A percentile compares a stretch with the other conserved stretches of the same genome.
phyloP scores from a whole-genome alignment of 2,113 vertebrate species.

The Dolichotis patagonum region DNA sequence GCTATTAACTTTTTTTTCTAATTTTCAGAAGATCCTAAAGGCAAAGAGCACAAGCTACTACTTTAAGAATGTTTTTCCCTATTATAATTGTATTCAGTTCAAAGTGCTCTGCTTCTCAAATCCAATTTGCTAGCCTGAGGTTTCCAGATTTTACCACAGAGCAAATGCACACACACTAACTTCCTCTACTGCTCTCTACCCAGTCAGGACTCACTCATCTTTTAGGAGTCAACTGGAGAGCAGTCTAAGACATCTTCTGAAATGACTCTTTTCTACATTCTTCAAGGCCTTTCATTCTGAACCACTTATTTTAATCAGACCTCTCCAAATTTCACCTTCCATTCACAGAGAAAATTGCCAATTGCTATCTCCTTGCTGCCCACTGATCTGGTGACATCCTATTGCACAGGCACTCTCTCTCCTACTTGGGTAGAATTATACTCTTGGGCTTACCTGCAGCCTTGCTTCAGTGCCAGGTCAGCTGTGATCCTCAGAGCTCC shows the following conservation, averaged over 20 bases:
- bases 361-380: neutral
- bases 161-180: neutral
- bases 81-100: neutral
- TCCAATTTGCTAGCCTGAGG: neutral
- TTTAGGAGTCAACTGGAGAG: neutral
- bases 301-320: conserved; percentile 32
- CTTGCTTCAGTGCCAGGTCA: neutral
- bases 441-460: rapidly evolving
- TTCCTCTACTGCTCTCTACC: neutral
- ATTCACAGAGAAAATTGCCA: neutral
- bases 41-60: neutral
- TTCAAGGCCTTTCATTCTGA: neutral
- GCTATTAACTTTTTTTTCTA: neutral
- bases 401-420: neutral
- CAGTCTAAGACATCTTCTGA: neutral
- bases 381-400: neutral
- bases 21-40: neutral
- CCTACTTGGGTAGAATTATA: neutral
- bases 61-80: neutral
- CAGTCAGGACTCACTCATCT: neutral
- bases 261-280: neutral
- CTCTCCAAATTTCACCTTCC: conserved; percentile 8
- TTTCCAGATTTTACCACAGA: neutral
- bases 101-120: neutral
- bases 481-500: neutral